Conservation (phyloP, 1,140 invertebrate species). For the Penaeus indicus region DNA sequence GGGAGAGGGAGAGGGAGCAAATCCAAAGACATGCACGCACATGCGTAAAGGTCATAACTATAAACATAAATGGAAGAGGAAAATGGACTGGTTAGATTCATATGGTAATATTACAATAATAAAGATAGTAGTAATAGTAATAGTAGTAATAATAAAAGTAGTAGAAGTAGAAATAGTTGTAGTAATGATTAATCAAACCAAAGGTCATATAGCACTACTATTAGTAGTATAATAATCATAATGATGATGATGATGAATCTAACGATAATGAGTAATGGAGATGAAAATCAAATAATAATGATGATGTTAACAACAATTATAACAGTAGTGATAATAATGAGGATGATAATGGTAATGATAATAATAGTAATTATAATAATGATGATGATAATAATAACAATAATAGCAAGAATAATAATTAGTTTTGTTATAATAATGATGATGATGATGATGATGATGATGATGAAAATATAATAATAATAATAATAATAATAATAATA, state of each 20-base stretch:
- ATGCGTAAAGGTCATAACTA: no score
- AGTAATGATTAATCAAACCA: background rate
- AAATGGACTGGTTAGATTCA: no score
- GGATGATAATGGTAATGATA: background rate
- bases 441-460: background rate
- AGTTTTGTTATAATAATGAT: background rate
- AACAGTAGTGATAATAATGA: background rate
- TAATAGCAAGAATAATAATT: background rate
- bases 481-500: no score
- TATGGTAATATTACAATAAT: no score
- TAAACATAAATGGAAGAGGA: no score
- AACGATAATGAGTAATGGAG: slow-evolving; percentile 8
- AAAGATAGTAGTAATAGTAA: background rate
- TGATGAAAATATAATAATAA: background rate
- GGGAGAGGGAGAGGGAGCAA: no score
- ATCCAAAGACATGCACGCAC: no score
- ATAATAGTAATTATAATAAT: no score
- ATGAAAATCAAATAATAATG: background rate
- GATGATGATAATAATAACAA: no score
- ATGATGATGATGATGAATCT: slow-evolving; percentile 1
- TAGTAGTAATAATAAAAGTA: background rate
- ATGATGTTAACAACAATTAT: background rate
- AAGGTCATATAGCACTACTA: background rate
- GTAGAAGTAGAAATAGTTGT: background rate
- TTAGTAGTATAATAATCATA: slow-evolving; percentile 2